Base-by-base conservation (phyloP, 2,113 vertebrate genomes). In the Indri indri region DNA sequence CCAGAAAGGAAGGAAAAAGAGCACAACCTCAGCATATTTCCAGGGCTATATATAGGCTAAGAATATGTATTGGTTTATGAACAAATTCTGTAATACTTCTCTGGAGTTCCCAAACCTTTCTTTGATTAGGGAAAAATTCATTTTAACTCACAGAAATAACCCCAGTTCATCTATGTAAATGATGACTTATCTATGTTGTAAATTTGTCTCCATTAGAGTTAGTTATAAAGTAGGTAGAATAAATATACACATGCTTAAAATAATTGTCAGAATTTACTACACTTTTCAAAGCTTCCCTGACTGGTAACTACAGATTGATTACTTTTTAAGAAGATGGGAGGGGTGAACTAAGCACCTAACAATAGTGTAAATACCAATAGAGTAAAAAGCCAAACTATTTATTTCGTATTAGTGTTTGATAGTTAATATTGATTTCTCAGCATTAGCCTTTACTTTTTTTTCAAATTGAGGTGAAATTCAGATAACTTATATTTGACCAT, bases 71-170 rank as follows among this genome's bases (percentile, higher is more conserved):
- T n/a, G 13, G 76, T 68, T 86, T 74, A 59, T 71, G 45, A 90
- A 10, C 90, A 86, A 45, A 74, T 70, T 70, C 30, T 95, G 2
- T 93, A 70, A 30, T 76, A 77, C 9, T 77, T 97, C 47, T 4
- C 32, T 87, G 50, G 5, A 45, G 3, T 91, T 73, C 37, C 65
- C 34, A 95, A 34, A 45, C 10, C 23, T 32, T 81, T 95, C 9
- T 73, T 81, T 90, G 79, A 76, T 95, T 68, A 61, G 66, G 81
- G 6, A 52, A 86, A 93, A 95, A 63, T 68, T 95, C 27, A 70
- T 59, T 86, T 81, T 87, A 86, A 81, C 4, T 87, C 18, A 93
- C 18, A 93, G 32, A 86, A 81, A 90, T 76, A 87, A 93, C n/a
- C 40, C 27, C 8, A 54, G 34, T 90, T 87, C 47, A 73, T 89